A percentile compares a stretch with the other conserved stretches of the same genome.
Evolutionary conservation across 2,797 vertebrate genomes (phyloP).

Genomic region (Vireo griseus): DNA sequence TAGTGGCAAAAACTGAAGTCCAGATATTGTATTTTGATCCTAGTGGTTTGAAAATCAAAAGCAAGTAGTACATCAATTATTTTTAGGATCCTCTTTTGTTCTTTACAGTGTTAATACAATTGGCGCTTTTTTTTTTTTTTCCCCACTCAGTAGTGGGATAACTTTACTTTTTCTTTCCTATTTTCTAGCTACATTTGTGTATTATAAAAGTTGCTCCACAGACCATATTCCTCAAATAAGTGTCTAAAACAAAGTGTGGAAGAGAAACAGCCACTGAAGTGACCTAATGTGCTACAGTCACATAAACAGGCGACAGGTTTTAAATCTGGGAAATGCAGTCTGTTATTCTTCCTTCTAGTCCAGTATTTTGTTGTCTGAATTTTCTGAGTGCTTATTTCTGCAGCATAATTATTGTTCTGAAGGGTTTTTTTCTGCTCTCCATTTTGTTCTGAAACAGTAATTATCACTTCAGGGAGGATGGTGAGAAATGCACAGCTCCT

Average conservation of each 20-base stretch:
- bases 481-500: constrained; percentile 1
- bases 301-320: background rate
- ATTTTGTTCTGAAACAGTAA: constrained; percentile 48
- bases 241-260: background rate
- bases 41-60: background rate
- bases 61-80: rapidly evolving
- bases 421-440: background rate
- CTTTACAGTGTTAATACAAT: background rate
- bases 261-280: background rate
- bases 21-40: background rate
- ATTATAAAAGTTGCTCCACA: background rate
- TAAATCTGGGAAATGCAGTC: background rate
- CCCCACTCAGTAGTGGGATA: rapidly evolving
- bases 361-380: background rate
- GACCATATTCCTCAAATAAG: background rate
- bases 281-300: background rate
- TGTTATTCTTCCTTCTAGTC: background rate
- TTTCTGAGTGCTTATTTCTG: background rate
- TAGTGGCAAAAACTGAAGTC: background rate
- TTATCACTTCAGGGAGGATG: constrained; percentile 36
- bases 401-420: background rate
- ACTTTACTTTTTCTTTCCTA: background rate
- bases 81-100: background rate
- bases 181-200: background rate
- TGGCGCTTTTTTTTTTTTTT: rapidly evolving